A percentile compares a stretch with the other conserved stretches of the same genome.
phyloP scores from a whole-genome alignment of 2,113 vertebrate genomes.

The Prochilodus magdalenae region DNA sequence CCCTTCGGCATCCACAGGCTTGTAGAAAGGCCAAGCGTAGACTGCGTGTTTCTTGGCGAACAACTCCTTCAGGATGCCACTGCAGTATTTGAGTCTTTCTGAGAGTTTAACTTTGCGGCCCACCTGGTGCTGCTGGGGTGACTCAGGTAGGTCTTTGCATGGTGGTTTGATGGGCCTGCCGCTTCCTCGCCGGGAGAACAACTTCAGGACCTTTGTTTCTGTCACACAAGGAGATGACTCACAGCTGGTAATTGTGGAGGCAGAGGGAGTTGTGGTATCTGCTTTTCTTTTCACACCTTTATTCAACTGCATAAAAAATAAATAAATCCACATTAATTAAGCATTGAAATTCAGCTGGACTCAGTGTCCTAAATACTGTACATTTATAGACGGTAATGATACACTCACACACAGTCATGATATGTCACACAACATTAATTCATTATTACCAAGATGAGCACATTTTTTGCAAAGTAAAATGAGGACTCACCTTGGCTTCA shows the following conservation, averaged over 20 bases:
- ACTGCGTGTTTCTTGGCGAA: constrained; percentile 85
- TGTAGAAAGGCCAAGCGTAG: constrained; percentile 90
- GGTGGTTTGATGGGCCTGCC: constrained; percentile 72
- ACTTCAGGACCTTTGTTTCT: constrained; percentile 65
- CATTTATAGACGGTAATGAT: too few species aligned
- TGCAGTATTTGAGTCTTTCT: constrained; percentile 81
- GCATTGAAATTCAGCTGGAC: too few species aligned
- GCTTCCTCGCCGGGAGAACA: constrained; percentile 65
- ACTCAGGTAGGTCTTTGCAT: constrained; percentile 75
- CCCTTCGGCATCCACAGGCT: constrained; percentile 74
- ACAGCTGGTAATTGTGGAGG: constrained; percentile 63
- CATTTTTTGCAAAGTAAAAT: too few species aligned
- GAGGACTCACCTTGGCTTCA: constrained; percentile 74
- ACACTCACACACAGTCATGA: too few species aligned
- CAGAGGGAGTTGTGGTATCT: constrained; percentile 76
- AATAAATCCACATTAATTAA: background rate
- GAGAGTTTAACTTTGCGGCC: constrained; percentile 69
- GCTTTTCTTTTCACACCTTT: constrained; percentile 88
- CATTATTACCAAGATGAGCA: too few species aligned
- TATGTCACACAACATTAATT: too few species aligned
- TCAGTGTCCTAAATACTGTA: too few species aligned
- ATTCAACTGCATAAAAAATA: constrained; percentile 71
- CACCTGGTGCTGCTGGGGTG: constrained; percentile 66
- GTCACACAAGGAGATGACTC: constrained; percentile 61
- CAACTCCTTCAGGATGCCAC: constrained; percentile 87